These are phyloP conservation scores for Paralichthys olivaceus DNA, from an alignment of 2,113 vertebrate genomes.

Conservation along the genomic window DNA sequence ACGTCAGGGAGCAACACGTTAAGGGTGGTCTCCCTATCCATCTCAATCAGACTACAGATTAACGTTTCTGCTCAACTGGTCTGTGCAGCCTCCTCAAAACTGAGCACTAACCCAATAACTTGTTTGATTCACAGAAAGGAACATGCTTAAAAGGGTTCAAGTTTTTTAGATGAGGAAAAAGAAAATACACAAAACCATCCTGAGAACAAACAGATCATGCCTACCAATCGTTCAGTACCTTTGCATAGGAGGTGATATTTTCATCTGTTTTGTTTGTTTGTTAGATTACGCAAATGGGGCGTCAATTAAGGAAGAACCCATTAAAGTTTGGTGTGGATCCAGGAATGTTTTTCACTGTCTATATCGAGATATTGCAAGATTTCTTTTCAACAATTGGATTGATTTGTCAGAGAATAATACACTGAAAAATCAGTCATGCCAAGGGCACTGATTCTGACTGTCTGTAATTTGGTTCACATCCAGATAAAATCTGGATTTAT, in stretches of 20 bases:
- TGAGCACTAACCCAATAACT: not conserved
- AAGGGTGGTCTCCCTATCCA: slow-evolving; percentile 4
- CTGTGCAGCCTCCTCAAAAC: not conserved
- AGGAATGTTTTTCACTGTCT: too few relatives aligned
- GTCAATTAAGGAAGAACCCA: too few relatives aligned
- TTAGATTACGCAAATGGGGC: too few relatives aligned
- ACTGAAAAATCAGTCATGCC: not conserved
- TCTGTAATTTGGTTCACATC: not conserved
- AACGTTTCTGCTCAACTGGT: not conserved
- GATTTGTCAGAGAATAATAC: not conserved
- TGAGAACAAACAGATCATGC: too few relatives aligned
- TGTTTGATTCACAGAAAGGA: not conserved
- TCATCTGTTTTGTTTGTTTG: too few relatives aligned
- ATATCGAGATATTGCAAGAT: too few relatives aligned
- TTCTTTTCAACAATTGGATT: too few relatives aligned
- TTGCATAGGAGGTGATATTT: too few relatives aligned
- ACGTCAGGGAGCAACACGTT: slow-evolving; percentile 24
- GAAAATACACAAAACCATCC: not conserved
- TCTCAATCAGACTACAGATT: not conserved
- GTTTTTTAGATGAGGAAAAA: not conserved
- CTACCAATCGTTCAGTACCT: not conserved
- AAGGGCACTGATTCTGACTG: not conserved
- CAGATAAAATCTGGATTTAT: not conserved
- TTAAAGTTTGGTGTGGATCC: too few relatives aligned
- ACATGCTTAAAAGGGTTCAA: not conserved